A percentile compares a stretch with the other conserved stretches of the same genome.
Evolutionary conservation across 92 coral and sea anemone species (phyloP).

Genomic region (Anthopleura xanthogrammica): DNA sequence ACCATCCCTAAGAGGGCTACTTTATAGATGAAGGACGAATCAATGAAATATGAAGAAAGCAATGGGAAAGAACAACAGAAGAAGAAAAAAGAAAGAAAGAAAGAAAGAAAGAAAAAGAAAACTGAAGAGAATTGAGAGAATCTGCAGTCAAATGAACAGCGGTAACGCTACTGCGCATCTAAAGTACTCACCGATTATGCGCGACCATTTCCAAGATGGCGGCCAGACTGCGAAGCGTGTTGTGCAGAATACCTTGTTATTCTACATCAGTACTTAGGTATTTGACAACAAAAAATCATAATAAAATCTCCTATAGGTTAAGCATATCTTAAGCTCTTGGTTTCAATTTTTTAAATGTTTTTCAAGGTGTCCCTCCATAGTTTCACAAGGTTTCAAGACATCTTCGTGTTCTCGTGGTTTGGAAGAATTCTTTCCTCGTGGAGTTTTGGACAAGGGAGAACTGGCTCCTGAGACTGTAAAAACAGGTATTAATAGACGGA

Average conservation of each 20-base stretch:
- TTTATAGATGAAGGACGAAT: too few species aligned
- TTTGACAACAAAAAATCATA: background rate
- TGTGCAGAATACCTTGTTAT: slow-evolving; percentile 10
- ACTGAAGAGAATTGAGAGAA: too few species aligned
- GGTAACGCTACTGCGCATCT: slow-evolving; percentile 29
- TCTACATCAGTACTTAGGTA: slow-evolving; percentile 2
- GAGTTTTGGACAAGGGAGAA: slow-evolving; percentile 78
- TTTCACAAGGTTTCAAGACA: slow-evolving; percentile 49
- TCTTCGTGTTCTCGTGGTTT: slow-evolving; percentile 52
- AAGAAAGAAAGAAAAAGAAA: too few species aligned
- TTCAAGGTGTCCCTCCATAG: slow-evolving; percentile 10
- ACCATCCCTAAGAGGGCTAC: too few species aligned
- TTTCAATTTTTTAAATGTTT: background rate
- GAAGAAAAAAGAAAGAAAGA: too few species aligned
- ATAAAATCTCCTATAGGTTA: background rate
- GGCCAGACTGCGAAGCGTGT: slow-evolving; percentile 28
- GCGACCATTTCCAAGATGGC: slow-evolving; percentile 38
- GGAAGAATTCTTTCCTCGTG: slow-evolving; percentile 95
- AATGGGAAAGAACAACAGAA: too few species aligned
- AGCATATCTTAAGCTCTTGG: background rate
- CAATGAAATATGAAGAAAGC: too few species aligned
- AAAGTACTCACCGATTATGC: background rate
- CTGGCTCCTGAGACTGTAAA: slow-evolving; percentile 79
- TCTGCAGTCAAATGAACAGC: slow-evolving; percentile 8
- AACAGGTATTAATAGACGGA: slow-evolving; percentile 59